These are phyloP conservation scores for Burhinus bistriatus DNA, from an alignment of 2,113 vertebrate genomes.

Conservation along the genomic window DNA sequence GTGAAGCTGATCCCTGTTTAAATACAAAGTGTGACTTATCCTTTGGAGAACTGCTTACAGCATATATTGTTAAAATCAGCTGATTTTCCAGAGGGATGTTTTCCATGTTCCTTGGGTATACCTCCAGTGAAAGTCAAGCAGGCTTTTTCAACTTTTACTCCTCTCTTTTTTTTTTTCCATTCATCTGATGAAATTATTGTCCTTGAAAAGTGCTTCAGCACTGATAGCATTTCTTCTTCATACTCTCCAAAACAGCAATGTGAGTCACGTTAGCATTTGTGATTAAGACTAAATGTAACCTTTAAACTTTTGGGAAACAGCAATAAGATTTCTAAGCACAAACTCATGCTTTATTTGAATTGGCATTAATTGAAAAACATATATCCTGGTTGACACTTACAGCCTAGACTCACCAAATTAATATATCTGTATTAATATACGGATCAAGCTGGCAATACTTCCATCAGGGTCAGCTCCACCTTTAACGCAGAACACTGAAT, in stretches of 20 bases:
- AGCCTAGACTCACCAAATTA: not conserved
- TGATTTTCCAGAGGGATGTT: not conserved
- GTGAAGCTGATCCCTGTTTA: not conserved
- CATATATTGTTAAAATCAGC: not conserved
- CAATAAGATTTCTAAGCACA: not conserved
- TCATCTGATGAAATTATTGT: not conserved
- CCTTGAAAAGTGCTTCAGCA: not conserved
- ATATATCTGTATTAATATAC: not conserved
- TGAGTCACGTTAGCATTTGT: conserved; percentile 42
- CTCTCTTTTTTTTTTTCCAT: not conserved
- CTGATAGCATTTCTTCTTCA: conserved; percentile 8
- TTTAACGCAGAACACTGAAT: not conserved
- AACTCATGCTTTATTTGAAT: not conserved
- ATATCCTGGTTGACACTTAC: not conserved
- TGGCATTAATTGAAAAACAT: conserved; percentile 9
- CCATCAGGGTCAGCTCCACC: not conserved
- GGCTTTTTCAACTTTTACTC: not conserved
- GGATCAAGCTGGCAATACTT: not conserved
- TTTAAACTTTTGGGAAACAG: not conserved
- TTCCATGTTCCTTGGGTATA: not conserved
- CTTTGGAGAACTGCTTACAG: not conserved
- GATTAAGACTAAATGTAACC: conserved; percentile 26
- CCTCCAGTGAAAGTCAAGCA: not conserved
- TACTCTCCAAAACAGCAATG: not conserved
- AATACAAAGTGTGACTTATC: not conserved